Evolutionary conservation across 2,797 vertebrate genomes (phyloP).

Genomic region (Acropternis orthonyx): DNA sequence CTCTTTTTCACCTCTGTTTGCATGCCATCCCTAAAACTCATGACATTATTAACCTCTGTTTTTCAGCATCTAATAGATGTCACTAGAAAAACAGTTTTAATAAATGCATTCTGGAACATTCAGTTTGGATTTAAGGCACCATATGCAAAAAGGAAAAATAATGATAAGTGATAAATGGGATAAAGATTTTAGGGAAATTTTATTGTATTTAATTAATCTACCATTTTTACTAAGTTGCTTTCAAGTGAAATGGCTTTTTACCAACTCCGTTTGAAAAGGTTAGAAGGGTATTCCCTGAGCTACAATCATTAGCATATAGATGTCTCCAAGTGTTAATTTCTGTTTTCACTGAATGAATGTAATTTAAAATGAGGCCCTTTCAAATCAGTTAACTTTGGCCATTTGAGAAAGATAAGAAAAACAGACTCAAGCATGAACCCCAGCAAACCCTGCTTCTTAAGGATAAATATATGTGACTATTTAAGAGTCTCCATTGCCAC

Average conservation of each 20-base stretch:
- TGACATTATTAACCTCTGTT: slow-evolving; percentile 53
- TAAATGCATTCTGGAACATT: slow-evolving; percentile 56
- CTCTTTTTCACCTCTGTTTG: slow-evolving; percentile 54
- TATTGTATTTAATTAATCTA: slow-evolving; percentile 82
- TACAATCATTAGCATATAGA: slow-evolving; percentile 82
- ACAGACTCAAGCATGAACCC: slow-evolving; percentile 69
- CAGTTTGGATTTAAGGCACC: slow-evolving; percentile 54
- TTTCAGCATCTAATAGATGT: slow-evolving; percentile 64
- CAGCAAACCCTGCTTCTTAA: slow-evolving; percentile 69
- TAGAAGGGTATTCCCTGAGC: slow-evolving; percentile 81
- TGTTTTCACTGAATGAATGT: slow-evolving; percentile 81
- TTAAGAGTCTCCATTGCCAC: slow-evolving; percentile 23
- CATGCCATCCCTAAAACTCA: slow-evolving; percentile 33
- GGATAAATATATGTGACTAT: slow-evolving; percentile 66
- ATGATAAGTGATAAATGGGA: slow-evolving; percentile 72
- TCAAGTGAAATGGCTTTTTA: slow-evolving; percentile 81
- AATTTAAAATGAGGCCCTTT: slow-evolving; percentile 81
- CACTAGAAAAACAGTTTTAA: slow-evolving; percentile 60
- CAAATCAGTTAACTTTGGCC: slow-evolving; percentile 78
- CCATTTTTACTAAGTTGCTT: slow-evolving; percentile 79
- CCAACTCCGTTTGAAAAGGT: slow-evolving; percentile 78
- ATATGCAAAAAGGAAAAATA: slow-evolving; percentile 62
- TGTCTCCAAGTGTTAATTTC: slow-evolving; percentile 82
- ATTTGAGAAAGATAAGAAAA: slow-evolving; percentile 79
- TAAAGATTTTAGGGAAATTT: slow-evolving; percentile 76